Evolutionary conservation across 2,113 vertebrate genomes (phyloP).

Genomic region (Calyptommatus sinebrachiatus): DNA sequence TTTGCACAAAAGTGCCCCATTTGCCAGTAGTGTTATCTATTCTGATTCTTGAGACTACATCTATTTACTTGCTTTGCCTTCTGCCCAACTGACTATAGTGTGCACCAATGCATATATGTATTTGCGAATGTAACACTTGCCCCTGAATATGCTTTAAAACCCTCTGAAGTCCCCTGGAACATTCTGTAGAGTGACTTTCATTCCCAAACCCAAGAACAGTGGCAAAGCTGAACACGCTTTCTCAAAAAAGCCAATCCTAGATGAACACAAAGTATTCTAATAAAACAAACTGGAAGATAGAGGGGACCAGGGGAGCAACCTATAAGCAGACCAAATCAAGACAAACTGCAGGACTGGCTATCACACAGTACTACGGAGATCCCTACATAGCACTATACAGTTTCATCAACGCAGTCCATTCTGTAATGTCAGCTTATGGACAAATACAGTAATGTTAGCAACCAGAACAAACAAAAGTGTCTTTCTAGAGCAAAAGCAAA

Average conservation of each 20-base stretch:
- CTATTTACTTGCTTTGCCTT: no score
- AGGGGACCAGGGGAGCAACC: neutral
- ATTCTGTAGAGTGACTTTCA: neutral
- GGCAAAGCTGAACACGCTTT: neutral
- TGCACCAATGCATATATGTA: no score
- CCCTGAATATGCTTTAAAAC: neutral
- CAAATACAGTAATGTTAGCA: neutral
- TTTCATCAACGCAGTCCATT: neutral
- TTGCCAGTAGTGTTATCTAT: no score
- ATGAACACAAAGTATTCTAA: neutral
- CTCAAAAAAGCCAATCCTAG: neutral
- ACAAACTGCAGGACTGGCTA: conserved; percentile 4
- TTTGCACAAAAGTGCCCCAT: no score
- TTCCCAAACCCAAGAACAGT: neutral
- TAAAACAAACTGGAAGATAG: neutral
- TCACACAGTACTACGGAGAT: conserved; percentile 6
- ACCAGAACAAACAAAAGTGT: neutral
- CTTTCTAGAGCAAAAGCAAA: conserved; percentile 26
- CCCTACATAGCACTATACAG: neutral
- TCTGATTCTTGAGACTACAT: no score
- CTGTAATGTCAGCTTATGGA: neutral
- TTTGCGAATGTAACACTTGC: neutral
- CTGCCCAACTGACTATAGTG: no score
- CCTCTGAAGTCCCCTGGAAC: neutral
- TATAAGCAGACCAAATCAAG: neutral